Evolutionary conservation across 2,888 invertebrate species (phyloP).

Genomic region (Papilio elwesi): DNA sequence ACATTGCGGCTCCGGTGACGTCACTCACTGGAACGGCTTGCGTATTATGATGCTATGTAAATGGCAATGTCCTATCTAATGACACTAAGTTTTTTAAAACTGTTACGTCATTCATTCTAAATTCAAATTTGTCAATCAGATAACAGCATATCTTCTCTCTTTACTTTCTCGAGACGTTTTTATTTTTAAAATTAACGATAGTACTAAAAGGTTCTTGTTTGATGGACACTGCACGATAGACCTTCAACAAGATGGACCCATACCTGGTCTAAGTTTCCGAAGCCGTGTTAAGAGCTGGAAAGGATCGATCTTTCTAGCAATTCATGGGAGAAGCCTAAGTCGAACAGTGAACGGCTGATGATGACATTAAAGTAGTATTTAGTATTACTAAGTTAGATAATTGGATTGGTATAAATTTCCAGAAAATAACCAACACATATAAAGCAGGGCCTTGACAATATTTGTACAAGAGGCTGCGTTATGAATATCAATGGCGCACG

Average conservation of each 20-base stretch:
- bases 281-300: no score
- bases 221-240: no score
- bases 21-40: slow-evolving; percentile 7
- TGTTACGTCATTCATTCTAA: slow-evolving; percentile 2
- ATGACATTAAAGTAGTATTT: background rate
- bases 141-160: background rate
- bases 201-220: no score
- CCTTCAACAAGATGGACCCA: no score
- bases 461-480: slow-evolving; percentile 32
- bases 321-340: no score
- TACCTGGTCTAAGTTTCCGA: no score
- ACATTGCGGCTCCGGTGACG: slow-evolving; percentile 34
- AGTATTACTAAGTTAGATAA: no score
- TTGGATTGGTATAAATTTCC: background rate
- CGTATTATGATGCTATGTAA: slow-evolving; percentile 17
- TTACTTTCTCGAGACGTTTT: background rate
- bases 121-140: background rate
- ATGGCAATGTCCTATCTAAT: slow-evolving; percentile 28
- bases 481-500: slow-evolving; percentile 36
- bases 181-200: no score
- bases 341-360: background rate
- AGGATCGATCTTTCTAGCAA: no score
- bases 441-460: slow-evolving; percentile 12
- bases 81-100: slow-evolving; percentile 21
- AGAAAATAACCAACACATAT: slow-evolving; percentile 6